phyloP scores from a whole-genome alignment of 2,797 vertebrate species.

The Gambusia yucatana region DNA sequence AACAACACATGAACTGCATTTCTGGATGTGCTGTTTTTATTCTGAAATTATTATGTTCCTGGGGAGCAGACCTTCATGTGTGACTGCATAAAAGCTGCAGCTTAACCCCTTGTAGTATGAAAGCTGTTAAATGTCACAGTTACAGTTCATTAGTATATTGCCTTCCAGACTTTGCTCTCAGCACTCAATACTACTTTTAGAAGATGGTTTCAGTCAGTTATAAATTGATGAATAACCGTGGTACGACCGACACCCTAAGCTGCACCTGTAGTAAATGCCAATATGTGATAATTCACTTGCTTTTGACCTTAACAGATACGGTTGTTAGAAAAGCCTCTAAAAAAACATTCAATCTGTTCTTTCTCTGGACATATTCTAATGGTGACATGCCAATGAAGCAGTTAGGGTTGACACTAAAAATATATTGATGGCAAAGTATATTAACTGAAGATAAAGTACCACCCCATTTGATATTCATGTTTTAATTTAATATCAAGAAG shows the following conservation, averaged over 20 bases:
- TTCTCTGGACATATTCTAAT: neutral
- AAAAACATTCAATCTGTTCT: neutral
- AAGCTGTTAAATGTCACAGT: conserved; percentile 40
- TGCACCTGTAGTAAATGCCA: conserved; percentile 23
- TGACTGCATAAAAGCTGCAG: neutral
- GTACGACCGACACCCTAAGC: conserved; percentile 5
- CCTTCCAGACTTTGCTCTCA: neutral
- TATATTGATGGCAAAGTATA: neutral
- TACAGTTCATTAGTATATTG: conserved; percentile 23
- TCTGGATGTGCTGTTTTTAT: neutral
- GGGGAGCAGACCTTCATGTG: neutral
- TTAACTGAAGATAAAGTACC: neutral
- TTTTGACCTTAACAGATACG: conserved; percentile 8
- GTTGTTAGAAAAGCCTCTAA: neutral
- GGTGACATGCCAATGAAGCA: neutral
- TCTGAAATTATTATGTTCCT: conserved; percentile 17
- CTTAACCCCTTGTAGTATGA: neutral
- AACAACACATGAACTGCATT: neutral
- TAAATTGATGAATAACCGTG: conserved; percentile 12
- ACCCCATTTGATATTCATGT: neutral
- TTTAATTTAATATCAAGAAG: neutral
- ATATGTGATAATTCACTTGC: neutral
- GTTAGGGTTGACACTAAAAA: neutral
- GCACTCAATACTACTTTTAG: conserved; percentile 29
- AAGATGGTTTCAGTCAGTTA: neutral